Base-by-base conservation (phyloP, 2,888 invertebrate species). In the Drosophila algonquin region DNA sequence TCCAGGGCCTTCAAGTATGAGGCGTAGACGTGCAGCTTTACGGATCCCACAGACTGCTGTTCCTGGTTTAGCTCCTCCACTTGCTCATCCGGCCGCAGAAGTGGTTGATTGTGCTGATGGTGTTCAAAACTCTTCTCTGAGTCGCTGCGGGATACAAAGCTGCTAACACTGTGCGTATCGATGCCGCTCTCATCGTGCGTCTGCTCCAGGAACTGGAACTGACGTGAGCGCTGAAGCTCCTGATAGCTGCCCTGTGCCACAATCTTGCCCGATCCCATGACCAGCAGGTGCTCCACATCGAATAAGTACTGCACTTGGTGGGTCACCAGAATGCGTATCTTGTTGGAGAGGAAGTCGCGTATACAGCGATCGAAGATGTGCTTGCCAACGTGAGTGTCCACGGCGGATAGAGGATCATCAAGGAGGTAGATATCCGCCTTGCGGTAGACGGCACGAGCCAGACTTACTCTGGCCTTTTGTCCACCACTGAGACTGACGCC, bases 371-470 rank as follows among this genome's bases (percentile, higher is more conserved):
- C 95, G 89, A 96, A 96, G 74, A 97, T 93, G 88, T 95, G 95
- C 79, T 95, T 94, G 6, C 96, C 95, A 1, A 96, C 96, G 79
- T 95, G 95, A 0, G 96, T 93, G 89, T 97, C 97, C 0, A 97
- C 96, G 0, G 96, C 96, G 58, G 96, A 94, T 5, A 97, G 92
- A 0, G 96, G 96, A 92, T 97, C 96, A 85, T 97, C 96, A 52
- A 97, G 91, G 18, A 96, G 90, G 82, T 96, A 96, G 74, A 96
- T 94, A 81, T 96, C 96, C 0, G 95, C 94, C 68, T 95, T 94
- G 50, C 94, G 94, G 84, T 96, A 96, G n/a, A 96, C 93, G 1
- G 96, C 95, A 83, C 96, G 93, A 0, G 95, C 96, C 63, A 97
- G 92, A 89, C 95, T 96, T 18, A 97, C 94, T 63, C 97, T 92